Evolutionary conservation across 2,888 invertebrate genomes (phyloP).

Genomic region (Dione vanillae): DNA sequence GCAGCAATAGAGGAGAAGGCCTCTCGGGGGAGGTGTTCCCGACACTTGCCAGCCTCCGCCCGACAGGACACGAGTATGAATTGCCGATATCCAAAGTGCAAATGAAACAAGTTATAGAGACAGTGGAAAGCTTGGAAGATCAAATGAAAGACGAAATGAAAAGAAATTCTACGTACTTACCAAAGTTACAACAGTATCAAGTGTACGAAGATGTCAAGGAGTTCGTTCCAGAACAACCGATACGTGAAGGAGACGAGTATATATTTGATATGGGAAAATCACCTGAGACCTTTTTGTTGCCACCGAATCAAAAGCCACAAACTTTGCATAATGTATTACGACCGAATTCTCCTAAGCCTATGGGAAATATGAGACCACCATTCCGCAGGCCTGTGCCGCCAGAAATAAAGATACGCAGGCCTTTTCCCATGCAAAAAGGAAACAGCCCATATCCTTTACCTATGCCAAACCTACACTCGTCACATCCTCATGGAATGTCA

Average conservation of each 20-base stretch:
- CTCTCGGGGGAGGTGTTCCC: slow-evolving; percentile 65
- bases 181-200: slow-evolving; percentile 62
- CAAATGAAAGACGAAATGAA: slow-evolving; percentile 66
- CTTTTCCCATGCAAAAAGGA: slow-evolving; percentile 62
- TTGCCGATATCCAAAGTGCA: slow-evolving; percentile 74
- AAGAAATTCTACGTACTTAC: slow-evolving; percentile 56
- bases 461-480: slow-evolving; percentile 65
- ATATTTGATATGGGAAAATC: slow-evolving; percentile 62
- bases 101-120: slow-evolving; percentile 75
- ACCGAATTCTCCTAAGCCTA: slow-evolving; percentile 64
- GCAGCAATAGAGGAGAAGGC: slow-evolving; percentile 66
- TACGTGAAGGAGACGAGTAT: slow-evolving; percentile 72
- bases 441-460: slow-evolving; percentile 66
- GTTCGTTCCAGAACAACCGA: slow-evolving; percentile 66
- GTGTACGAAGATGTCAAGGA: slow-evolving; percentile 71
- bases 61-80: slow-evolving; percentile 70
- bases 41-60: slow-evolving; percentile 55
- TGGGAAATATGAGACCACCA: slow-evolving; percentile 64
- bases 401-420: slow-evolving; percentile 77
- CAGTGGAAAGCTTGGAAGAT: slow-evolving; percentile 73
- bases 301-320: slow-evolving; percentile 72
- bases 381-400: slow-evolving; percentile 75
- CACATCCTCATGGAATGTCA: slow-evolving; percentile 52
- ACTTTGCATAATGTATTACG: slow-evolving; percentile 77
- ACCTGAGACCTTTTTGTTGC: slow-evolving; percentile 67